phyloP scores from a whole-genome alignment of 2,113 vertebrate genomes.

The Copsychus sechellarum region DNA sequence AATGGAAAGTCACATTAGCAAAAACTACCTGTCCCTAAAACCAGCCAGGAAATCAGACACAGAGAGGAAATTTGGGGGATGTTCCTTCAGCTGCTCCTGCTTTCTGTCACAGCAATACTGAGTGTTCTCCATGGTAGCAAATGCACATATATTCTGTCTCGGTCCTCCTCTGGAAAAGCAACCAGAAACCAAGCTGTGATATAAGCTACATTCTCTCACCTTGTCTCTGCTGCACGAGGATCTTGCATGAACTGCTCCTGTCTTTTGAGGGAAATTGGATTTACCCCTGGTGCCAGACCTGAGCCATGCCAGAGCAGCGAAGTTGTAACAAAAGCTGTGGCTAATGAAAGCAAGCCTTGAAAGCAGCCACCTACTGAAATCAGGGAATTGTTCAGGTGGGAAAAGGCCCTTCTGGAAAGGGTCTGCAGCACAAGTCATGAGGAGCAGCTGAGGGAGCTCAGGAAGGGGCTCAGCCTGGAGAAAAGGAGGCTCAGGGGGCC shows the following conservation, averaged over 20 bases:
- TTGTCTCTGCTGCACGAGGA: neutral
- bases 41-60: constrained; percentile 38
- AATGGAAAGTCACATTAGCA: constrained; percentile 72
- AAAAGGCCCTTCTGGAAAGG: neutral
- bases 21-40: constrained; percentile 63
- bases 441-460: neutral
- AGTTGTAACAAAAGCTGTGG: neutral
- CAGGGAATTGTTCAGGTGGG: neutral
- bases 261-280: neutral
- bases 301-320: neutral
- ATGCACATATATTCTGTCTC: neutral
- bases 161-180: neutral
- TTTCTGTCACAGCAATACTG: constrained; percentile 11
- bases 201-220: neutral
- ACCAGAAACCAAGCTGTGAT: neutral
- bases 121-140: neutral
- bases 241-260: neutral
- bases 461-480: neutral
- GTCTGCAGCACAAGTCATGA: neutral
- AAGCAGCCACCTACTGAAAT: neutral
- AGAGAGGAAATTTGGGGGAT: neutral
- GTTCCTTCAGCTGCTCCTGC: neutral
- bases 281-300: neutral
- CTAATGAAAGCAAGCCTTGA: neutral
- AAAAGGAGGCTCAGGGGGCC: neutral